phyloP scores from a whole-genome alignment of 2,113 vertebrate species.

The Oxygymnocypris stewartii region DNA sequence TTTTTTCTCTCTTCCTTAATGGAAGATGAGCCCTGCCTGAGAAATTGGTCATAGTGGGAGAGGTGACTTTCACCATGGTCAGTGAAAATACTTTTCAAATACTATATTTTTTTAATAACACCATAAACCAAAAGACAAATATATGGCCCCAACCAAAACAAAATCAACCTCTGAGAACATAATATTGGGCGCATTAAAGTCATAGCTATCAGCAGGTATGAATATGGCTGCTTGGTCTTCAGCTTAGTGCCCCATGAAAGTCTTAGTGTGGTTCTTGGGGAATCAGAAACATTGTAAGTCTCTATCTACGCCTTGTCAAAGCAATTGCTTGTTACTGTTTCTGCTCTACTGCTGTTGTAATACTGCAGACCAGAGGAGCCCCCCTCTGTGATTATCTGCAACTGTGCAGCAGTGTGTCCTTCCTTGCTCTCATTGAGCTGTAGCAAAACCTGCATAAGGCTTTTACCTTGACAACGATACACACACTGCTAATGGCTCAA shows the following conservation, averaged over 20 bases:
- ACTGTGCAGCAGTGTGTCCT: constrained; percentile 43
- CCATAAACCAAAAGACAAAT: neutral
- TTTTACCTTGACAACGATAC: constrained; percentile 49
- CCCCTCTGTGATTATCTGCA: constrained; percentile 51
- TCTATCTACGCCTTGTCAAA: constrained; percentile 17
- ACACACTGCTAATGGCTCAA: neutral
- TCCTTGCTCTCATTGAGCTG: constrained; percentile 7
- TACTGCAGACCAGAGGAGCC: constrained; percentile 14
- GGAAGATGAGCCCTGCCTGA: constrained; percentile 12
- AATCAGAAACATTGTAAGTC: constrained; percentile 8
- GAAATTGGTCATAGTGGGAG: neutral
- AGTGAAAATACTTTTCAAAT: neutral
- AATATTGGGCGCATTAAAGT: constrained; percentile 20
- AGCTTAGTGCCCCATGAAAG: neutral
- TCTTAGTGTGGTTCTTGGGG: neutral
- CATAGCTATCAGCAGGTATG: constrained; percentile 33
- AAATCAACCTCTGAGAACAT: constrained; percentile 10
- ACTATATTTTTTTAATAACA: neutral
- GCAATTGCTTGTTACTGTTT: constrained; percentile 29
- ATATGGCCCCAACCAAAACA: neutral
- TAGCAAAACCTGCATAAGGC: constrained; percentile 43
- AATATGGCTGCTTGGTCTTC: constrained; percentile 42
- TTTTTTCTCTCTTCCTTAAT: constrained; percentile 12
- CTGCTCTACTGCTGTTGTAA: constrained; percentile 30
- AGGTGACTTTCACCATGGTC: constrained; percentile 1